A percentile compares a stretch with the other conserved stretches of the same genome.
Evolutionary conservation across 2,797 vertebrate species (phyloP).

Genomic region (Aldrovandia affinis): DNA sequence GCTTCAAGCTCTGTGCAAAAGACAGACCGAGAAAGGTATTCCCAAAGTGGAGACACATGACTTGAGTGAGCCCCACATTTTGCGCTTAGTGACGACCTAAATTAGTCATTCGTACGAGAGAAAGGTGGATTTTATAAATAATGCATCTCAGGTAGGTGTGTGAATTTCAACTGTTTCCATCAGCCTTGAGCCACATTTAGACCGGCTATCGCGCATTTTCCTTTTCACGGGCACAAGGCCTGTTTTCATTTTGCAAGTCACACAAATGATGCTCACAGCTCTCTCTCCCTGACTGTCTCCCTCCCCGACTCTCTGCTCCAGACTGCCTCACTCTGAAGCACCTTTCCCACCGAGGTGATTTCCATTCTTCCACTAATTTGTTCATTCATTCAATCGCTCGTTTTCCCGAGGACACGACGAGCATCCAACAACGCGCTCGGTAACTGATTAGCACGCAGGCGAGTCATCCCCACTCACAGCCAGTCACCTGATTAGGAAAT

Average conservation of each 20-base stretch:
- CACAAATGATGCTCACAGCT: not conserved
- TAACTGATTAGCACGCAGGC: not conserved
- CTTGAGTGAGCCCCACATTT: not conserved
- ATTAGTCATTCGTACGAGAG: not conserved
- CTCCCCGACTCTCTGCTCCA: not conserved
- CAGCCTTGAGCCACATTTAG: slow-evolving; percentile 2
- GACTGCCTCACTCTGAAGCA: not conserved
- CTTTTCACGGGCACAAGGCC: not conserved
- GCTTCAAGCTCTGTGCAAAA: not conserved
- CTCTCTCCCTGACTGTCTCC: not conserved
- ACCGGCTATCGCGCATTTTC: not conserved
- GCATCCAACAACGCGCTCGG: not conserved
- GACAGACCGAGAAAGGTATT: not conserved
- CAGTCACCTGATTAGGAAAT: not conserved
- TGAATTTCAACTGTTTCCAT: not conserved
- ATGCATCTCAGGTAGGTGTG: not conserved
- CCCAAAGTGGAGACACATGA: not conserved
- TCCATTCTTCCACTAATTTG: no score
- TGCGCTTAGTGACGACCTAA: not conserved
- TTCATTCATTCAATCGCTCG: not conserved
- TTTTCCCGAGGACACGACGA: not conserved
- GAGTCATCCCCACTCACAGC: not conserved
- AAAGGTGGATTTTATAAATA: not conserved
- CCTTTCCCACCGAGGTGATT: not conserved
- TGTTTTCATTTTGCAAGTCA: no score